Evolutionary conservation across 37 sponge, comb jelly and placozoan genomes (phyloP), one percentile per base, ranked within the genome.

Genomic region (Tethya wilhelma): DNA sequence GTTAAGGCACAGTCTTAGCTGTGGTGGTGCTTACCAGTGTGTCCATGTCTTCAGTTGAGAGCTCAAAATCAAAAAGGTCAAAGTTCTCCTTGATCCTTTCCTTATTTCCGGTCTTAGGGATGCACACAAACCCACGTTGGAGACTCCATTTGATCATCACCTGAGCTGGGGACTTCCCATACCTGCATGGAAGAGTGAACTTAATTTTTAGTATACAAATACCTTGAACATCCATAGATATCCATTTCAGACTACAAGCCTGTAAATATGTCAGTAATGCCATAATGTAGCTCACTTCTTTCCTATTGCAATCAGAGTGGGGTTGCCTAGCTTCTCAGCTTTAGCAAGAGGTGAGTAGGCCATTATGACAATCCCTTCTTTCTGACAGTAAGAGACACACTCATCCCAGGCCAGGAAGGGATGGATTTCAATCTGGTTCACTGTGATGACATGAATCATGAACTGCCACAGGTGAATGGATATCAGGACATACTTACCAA

Each of bases 331-430:
- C 38, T 80, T 84, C 26, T 67, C 34, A 32, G 83, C 95, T 39
- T 87, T 84, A 2, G 95, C 86, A 49, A 94, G 84, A 38, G 95
- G 95, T 33, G 89, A 87, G 42, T 90, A 94, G 0, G 89, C 95
- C 76, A 75, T 66, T 29, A 94, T 56, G 20, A 62, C 85, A 49
- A 94, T 90, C 8, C 78, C 79, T 74, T 83, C 83, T 55, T 83
- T 53, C 75, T 81, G 39, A 46, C 94, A 90, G 64, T 83, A 89
- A 0, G 79, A 28, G 31, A 89, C 87, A 44, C 82, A 62, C 46
- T 93, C 94, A 55, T 86, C 71, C 62, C 87, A 81, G 22, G 87
- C 60, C 29, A 89, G 77, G 62, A 79, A 93, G 0, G 94, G 94
- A 44, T 63, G 86, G 12, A 93, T 38, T 69, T 93, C 94, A 44